phyloP scores from a whole-genome alignment of 1,140 invertebrate species.

The Tyrophagus putrescentiae region DNA sequence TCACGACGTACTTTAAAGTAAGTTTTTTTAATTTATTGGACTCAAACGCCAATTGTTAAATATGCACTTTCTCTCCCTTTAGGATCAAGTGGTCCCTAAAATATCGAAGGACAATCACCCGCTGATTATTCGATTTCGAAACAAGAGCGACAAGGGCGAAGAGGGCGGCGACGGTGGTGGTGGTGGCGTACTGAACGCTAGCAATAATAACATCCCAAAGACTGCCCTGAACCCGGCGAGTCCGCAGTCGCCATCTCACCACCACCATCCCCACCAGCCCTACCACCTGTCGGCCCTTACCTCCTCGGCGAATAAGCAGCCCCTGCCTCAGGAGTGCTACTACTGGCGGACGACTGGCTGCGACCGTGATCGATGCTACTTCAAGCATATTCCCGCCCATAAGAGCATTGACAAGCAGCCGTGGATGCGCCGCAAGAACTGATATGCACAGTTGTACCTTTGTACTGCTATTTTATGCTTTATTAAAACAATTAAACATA shows the following conservation, averaged over 20 bases:
- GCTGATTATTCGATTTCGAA: constrained; percentile 7
- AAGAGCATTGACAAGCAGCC: constrained; percentile 6
- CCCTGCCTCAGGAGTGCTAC: constrained; percentile 5
- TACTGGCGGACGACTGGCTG: constrained; percentile 10
- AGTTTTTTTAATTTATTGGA: background rate
- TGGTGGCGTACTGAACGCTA: too few relatives aligned
- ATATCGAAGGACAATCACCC: constrained; percentile 7
- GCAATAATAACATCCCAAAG: too few relatives aligned
- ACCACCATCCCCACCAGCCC: background rate
- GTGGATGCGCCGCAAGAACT: constrained; percentile 10
- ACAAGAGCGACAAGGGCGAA: constrained; percentile 10
- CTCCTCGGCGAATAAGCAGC: background rate
- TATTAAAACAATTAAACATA: too few relatives aligned
- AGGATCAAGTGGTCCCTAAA: constrained; percentile 8
- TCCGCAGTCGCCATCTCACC: background rate
- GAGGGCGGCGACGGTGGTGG: background rate
- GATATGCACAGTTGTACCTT: too few relatives aligned
- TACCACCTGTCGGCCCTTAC: background rate
- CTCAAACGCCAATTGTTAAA: background rate
- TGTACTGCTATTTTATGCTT: too few relatives aligned
- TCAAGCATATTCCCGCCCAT: background rate
- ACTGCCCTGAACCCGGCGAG: background rate
- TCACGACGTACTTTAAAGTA: constrained; percentile 15
- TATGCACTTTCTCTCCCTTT: background rate
- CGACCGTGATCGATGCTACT: constrained; percentile 1